phyloP scores from a whole-genome alignment of 2,797 vertebrate genomes.

The Tokudaia muenninki region DNA sequence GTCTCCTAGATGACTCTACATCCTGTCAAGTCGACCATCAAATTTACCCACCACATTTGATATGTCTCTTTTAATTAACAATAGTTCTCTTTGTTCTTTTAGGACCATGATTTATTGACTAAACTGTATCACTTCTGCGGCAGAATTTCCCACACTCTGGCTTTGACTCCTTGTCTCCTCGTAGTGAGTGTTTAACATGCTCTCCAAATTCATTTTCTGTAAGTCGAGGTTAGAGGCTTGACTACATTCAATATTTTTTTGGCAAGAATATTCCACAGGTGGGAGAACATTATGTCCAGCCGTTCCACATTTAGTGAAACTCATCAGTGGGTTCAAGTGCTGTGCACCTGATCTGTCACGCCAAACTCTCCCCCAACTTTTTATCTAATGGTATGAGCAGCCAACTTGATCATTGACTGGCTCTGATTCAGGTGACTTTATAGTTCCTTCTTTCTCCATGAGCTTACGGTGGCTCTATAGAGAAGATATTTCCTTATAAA shows the following conservation, averaged over 20 bases:
- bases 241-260: constrained; percentile 44
- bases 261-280: constrained; percentile 34
- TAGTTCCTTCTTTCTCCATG: background rate
- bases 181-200: background rate
- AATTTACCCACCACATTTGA: background rate
- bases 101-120: background rate
- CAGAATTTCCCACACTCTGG: background rate
- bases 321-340: background rate
- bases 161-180: background rate
- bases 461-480: constrained; percentile 12
- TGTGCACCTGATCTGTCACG: background rate
- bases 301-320: constrained; percentile 49
- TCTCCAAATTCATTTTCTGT: background rate
- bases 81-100: background rate
- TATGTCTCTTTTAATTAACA: background rate
- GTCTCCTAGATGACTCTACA: background rate
- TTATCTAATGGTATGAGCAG: constrained; percentile 8
- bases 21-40: background rate
- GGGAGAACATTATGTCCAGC: background rate
- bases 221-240: constrained; percentile 19
- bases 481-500: constrained; percentile 48
- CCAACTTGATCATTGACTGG: background rate
- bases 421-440: constrained; percentile 14
- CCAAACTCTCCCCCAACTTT: constrained; percentile 3
- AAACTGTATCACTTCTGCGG: background rate